Conservation (phyloP, 2,888 invertebrate genomes). For the Scaptomyza parva region DNA sequence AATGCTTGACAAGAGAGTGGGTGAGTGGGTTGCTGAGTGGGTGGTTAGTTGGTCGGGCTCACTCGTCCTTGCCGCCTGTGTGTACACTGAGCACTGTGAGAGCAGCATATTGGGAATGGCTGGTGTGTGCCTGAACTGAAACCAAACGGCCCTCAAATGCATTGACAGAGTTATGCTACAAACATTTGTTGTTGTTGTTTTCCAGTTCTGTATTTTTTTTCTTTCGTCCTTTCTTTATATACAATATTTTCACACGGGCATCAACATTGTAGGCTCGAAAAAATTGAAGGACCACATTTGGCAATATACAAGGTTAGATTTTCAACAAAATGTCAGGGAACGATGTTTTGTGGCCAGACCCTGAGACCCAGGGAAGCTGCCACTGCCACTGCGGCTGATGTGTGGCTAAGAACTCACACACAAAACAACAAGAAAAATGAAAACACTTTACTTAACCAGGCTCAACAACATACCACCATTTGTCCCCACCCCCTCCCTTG, state of each 20-base stretch:
- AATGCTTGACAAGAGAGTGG: constrained; percentile 23
- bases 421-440: neutral
- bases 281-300: constrained; percentile 75
- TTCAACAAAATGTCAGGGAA: constrained; percentile 70
- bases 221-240: constrained; percentile 13
- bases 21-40: constrained; percentile 8
- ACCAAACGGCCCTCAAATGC: constrained; percentile 76
- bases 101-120: constrained; percentile 52
- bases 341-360: constrained; percentile 25
- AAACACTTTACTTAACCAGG: constrained; percentile 46
- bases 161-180: constrained; percentile 76
- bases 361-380: constrained; percentile 53
- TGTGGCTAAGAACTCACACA: neutral
- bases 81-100: constrained; percentile 48
- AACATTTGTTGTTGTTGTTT: constrained; percentile 24
- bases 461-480: constrained; percentile 5
- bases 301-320: constrained; percentile 72
- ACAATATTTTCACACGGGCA: constrained; percentile 43
- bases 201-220: constrained; percentile 28
- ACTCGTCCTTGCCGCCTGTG: constrained; percentile 61
- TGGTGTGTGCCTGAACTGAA: constrained; percentile 28
- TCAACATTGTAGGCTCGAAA: constrained; percentile 70
- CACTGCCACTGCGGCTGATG: constrained; percentile 31
- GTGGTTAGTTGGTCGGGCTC: constrained; percentile 11
- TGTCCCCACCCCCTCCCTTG: constrained; percentile 1